phyloP scores from a whole-genome alignment of 2,113 vertebrate genomes.

The Brachyhypopomus gauderio region DNA sequence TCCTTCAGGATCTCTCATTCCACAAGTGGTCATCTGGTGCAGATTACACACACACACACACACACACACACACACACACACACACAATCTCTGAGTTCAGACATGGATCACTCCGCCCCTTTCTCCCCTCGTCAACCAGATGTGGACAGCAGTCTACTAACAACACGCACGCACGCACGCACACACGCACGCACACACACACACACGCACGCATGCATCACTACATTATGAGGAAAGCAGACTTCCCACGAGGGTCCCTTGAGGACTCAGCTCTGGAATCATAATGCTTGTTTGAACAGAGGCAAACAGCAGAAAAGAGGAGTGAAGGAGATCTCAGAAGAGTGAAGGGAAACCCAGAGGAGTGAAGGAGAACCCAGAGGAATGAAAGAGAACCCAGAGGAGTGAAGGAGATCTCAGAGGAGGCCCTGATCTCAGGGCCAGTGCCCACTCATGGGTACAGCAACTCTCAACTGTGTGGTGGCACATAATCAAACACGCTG shows the following conservation, averaged over 20 bases:
- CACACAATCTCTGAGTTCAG: slow-evolving; percentile 31
- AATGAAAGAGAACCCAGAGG: no score
- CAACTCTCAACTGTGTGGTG: slow-evolving; percentile 18
- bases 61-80: slow-evolving; percentile 55
- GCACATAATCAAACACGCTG: slow-evolving; percentile 5
- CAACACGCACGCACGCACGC: slow-evolving; percentile 23
- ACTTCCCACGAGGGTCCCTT: slow-evolving; percentile 62
- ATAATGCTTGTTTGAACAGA: slow-evolving; percentile 21
- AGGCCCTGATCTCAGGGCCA: not conserved
- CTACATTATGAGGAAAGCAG: slow-evolving; percentile 63
- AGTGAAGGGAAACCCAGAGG: not conserved
- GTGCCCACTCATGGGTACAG: slow-evolving; percentile 11
- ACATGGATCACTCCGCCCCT: slow-evolving; percentile 33
- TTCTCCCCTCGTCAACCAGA: slow-evolving; percentile 27
- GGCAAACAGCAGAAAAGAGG: not conserved
- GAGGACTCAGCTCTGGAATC: slow-evolving; percentile 42
- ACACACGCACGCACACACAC: slow-evolving; percentile 41
- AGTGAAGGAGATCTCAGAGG: slow-evolving; percentile 3
- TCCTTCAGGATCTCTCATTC: slow-evolving; percentile 62
- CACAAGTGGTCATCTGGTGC: slow-evolving; percentile 77
- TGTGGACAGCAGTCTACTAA: slow-evolving; percentile 35
- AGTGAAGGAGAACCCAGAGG: slow-evolving; percentile 22
- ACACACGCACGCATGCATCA: not conserved
- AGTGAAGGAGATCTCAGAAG: slow-evolving; percentile 19
- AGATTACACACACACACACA: slow-evolving; percentile 68